Conservation (phyloP, 2,797 vertebrate genomes). For the Podarcis lilfordi region DNA sequence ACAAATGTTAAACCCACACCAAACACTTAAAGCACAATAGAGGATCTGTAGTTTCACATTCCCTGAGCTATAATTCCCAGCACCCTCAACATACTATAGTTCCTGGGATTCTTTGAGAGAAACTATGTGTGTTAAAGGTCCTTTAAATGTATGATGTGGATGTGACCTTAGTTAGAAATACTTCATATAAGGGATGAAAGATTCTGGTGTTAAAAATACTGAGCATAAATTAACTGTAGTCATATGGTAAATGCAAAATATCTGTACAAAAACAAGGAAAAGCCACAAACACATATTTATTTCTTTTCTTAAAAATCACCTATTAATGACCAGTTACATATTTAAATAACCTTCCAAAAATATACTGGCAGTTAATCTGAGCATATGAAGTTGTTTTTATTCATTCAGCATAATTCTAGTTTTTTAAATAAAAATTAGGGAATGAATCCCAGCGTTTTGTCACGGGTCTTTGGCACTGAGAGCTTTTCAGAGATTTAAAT, state of each 20-base stretch:
- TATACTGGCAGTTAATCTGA: conserved; percentile 41
- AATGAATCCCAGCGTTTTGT: conserved; percentile 28
- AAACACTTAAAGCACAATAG: too few relatives aligned
- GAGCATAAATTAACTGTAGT: conserved; percentile 8
- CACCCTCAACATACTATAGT: too few relatives aligned
- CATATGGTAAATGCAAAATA: conserved; percentile 50
- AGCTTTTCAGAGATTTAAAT: conserved; percentile 47
- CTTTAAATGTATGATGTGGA: too few relatives aligned
- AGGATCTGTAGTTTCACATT: too few relatives aligned
- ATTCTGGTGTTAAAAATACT: conserved; percentile 30
- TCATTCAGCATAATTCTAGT: conserved; percentile 42
- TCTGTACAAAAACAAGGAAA: conserved; percentile 30
- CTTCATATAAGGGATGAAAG: conserved; percentile 53
- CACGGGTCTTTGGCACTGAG: conserved; percentile 26
- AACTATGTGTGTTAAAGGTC: too few relatives aligned
- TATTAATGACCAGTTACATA: conserved; percentile 42
- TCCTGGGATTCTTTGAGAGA: too few relatives aligned
- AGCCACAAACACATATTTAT: conserved; percentile 7
- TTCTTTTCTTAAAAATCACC: conserved; percentile 32
- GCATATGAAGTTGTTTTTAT: conserved; percentile 27
- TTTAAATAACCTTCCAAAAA: conserved; percentile 40
- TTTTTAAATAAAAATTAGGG: conserved; percentile 18
- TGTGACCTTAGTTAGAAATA: conserved; percentile 26
- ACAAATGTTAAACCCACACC: conserved; percentile 15
- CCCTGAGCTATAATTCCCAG: too few relatives aligned